Conservation (phyloP, 23 tunicate genomes). For the Ascidia mentula region DNA sequence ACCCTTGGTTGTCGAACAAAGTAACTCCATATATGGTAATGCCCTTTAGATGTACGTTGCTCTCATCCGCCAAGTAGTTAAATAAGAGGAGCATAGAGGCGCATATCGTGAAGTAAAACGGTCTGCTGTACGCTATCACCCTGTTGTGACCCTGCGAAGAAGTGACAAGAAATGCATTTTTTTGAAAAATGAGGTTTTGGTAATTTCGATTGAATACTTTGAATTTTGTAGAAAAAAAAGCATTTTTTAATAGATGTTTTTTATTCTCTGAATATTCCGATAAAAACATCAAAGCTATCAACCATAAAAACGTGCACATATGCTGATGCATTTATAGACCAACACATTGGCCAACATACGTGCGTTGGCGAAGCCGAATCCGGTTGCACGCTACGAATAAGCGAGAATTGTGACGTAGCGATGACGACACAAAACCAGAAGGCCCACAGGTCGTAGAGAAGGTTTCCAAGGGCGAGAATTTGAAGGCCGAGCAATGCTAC, state of each 20-base stretch:
- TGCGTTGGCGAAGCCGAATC: constrained; percentile 89
- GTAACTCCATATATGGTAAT: constrained; percentile 17
- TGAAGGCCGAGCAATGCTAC: constrained; percentile 46
- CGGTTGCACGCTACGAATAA: constrained; percentile 82
- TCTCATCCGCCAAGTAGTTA: constrained; percentile 40
- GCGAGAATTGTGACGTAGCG: constrained; percentile 78
- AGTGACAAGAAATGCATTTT: too few species aligned
- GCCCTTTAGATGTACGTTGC: constrained; percentile 32
- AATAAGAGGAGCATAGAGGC: constrained; percentile 58
- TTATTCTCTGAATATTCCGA: too few species aligned
- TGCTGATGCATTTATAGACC: too few species aligned
- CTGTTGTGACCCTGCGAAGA: constrained; percentile 82
- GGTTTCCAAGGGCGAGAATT: constrained; percentile 21
- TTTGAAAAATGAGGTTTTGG: too few species aligned
- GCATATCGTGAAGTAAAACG: constrained; percentile 61
- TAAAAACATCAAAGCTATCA: too few species aligned
- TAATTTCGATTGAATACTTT: too few species aligned
- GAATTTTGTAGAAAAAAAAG: too few species aligned
- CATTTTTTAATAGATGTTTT: too few species aligned
- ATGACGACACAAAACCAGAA: constrained; percentile 86
- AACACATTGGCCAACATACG: too few species aligned
- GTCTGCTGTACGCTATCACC: constrained; percentile 86
- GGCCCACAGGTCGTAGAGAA: constrained; percentile 63
- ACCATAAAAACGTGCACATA: too few species aligned
- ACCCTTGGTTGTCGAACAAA: constrained; percentile 33